Conservation (phyloP, 2,888 invertebrate species). For the Amphipyra tragopoginis region DNA sequence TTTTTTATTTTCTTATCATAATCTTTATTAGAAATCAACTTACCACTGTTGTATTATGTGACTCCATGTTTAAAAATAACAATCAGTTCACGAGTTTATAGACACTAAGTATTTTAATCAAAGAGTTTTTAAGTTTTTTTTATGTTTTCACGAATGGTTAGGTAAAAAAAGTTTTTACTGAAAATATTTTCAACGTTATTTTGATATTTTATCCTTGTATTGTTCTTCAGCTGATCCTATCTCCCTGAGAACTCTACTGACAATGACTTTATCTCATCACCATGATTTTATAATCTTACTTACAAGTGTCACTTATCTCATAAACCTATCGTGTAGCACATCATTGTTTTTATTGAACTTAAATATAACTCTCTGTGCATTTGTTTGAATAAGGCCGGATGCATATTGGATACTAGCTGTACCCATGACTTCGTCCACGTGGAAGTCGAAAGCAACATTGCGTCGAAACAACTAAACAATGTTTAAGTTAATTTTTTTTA, state of each 20-base stretch:
- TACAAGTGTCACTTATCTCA: conserved; percentile 38
- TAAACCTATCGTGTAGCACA: conserved; percentile 2
- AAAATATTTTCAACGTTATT: not conserved
- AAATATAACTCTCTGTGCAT: not conserved
- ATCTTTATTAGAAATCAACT: conserved; percentile 1
- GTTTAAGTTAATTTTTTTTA: no score
- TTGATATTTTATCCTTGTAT: conserved; percentile 7
- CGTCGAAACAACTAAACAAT: no score
- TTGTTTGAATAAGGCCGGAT: no score
- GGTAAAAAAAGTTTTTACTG: not conserved
- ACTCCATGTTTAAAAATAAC: conserved; percentile 19
- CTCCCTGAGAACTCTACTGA: conserved; percentile 16
- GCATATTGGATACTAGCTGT: no score
- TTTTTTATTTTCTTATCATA: no score
- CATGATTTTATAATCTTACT: conserved; percentile 37
- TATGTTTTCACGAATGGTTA: no score
- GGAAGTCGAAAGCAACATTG: no score
- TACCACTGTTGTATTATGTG: conserved; percentile 11
- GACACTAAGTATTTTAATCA: no score
- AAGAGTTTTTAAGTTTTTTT: no score
- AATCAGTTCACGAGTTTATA: no score
- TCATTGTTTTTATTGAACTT: conserved; percentile 25
- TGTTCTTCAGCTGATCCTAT: conserved; percentile 20
- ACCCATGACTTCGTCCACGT: no score
- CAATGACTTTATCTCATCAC: conserved; percentile 39